Conservation (phyloP, 2,113 vertebrate species). For the Pampusana beccarii region DNA sequence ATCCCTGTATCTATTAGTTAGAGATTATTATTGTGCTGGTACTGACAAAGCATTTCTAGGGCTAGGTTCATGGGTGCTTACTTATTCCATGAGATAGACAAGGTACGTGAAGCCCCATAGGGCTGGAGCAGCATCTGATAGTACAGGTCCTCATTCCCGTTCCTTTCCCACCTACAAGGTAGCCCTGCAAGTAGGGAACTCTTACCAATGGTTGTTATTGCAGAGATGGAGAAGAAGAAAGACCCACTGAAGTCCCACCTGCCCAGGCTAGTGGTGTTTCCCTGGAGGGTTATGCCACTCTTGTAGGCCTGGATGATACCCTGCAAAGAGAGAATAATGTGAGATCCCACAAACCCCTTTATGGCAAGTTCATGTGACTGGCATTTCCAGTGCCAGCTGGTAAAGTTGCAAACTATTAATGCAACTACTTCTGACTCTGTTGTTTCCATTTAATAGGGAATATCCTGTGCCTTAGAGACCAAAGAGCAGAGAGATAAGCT, state of each 20-base stretch:
- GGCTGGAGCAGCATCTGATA: background rate
- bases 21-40: background rate
- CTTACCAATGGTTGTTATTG: constrained; percentile 91
- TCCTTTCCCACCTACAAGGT: background rate
- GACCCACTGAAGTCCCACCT: constrained; percentile 89
- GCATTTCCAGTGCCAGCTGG: background rate
- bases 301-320: constrained; percentile 75
- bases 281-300: constrained; percentile 77
- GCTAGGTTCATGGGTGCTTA: background rate
- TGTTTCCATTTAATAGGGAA: background rate
- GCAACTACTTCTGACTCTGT: background rate
- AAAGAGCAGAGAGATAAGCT: background rate
- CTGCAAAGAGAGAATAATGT: constrained; percentile 64
- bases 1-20: background rate
- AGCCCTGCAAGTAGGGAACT: background rate
- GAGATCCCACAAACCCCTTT: background rate
- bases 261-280: constrained; percentile 81
- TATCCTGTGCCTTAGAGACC: background rate
- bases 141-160: background rate
- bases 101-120: background rate
- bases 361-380: background rate
- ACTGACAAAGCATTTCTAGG: background rate
- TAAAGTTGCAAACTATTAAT: background rate
- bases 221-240: constrained; percentile 90
- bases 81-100: background rate